Evolutionary conservation across 2,113 vertebrate species (phyloP).

Genomic region (Gnathonemus echidnorhynchus): DNA sequence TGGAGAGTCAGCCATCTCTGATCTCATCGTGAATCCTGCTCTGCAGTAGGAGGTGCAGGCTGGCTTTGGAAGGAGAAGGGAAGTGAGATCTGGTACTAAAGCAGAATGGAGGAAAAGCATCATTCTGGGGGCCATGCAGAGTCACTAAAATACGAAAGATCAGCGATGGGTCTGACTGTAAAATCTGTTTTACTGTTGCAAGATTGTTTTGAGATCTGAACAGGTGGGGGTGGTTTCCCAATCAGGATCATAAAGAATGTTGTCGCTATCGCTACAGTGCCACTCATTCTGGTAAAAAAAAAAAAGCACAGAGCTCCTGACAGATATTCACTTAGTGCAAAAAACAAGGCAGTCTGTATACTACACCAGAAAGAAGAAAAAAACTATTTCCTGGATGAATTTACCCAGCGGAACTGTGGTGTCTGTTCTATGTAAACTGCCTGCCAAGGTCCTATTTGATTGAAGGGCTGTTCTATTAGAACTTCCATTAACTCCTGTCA

Average conservation of each 20-base stretch:
- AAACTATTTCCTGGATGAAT: background rate
- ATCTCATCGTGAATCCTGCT: background rate
- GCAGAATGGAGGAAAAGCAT: background rate
- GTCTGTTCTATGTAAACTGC: background rate
- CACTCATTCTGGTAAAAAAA: background rate
- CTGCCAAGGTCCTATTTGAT: background rate
- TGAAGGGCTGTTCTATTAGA: background rate
- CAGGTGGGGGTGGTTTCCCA: background rate
- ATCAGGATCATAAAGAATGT: background rate
- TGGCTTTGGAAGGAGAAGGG: background rate
- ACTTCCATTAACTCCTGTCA: background rate
- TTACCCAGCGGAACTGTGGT: background rate
- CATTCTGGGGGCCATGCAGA: background rate
- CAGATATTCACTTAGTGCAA: background rate
- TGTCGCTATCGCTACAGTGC: background rate
- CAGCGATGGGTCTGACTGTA: background rate
- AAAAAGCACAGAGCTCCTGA: background rate
- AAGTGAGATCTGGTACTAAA: background rate
- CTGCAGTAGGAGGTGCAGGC: background rate
- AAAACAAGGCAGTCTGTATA: background rate
- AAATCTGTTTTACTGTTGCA: background rate
- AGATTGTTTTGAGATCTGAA: background rate
- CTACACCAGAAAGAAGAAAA: background rate
- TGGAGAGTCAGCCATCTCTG: background rate
- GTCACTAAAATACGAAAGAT: background rate